Conservation (phyloP, 2,888 invertebrate species). For the Tetragnatha montana region DNA sequence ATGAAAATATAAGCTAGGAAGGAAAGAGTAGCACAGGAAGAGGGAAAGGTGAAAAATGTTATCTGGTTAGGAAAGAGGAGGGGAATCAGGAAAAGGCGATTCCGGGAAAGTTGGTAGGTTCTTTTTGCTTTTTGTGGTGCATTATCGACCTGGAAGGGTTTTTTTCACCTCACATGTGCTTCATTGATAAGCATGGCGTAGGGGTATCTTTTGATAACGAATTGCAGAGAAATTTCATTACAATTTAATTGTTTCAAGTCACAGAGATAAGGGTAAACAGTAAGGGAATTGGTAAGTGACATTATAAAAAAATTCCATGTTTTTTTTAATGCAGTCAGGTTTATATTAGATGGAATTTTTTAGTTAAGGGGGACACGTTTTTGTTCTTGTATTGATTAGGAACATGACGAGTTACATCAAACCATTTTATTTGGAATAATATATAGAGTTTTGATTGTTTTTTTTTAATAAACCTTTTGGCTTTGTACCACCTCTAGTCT, state of each 20-base stretch:
- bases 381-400: too few relatives aligned
- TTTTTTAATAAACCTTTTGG: too few relatives aligned
- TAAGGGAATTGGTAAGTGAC: not conserved
- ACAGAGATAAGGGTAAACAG: not conserved
- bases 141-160: slow-evolving; percentile 7
- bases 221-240: not conserved
- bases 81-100: slow-evolving; percentile 9
- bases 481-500: too few relatives aligned
- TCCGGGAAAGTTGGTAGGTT: slow-evolving; percentile 4
- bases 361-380: too few relatives aligned
- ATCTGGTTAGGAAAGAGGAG: slow-evolving; percentile 1
- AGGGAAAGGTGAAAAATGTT: slow-evolving; percentile 7
- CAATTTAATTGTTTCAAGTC: not conserved
- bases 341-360: too few relatives aligned
- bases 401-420: too few relatives aligned
- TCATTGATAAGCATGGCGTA: not conserved
- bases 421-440: too few relatives aligned
- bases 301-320: not conserved
- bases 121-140: not conserved
- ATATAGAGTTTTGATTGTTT: too few relatives aligned
- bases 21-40: not conserved
- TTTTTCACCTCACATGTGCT: not conserved
- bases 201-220: not conserved
- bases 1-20: slow-evolving; percentile 14
- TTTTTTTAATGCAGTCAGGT: too few relatives aligned